Conservation (phyloP, 2,113 vertebrate species). For the Pseudorectes ferrugineus region DNA sequence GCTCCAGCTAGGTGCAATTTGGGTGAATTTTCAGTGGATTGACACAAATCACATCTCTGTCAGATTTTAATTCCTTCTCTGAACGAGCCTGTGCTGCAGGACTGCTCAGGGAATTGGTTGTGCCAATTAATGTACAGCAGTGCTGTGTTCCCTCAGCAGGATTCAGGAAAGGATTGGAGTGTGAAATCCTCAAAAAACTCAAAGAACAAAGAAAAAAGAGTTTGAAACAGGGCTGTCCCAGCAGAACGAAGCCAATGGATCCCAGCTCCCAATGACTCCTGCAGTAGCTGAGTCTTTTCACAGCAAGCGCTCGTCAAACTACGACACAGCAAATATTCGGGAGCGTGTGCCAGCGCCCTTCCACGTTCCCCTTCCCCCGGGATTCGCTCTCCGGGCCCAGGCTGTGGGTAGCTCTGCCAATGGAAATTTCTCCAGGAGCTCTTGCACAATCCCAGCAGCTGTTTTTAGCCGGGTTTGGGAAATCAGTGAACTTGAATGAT, state of each 20-base stretch:
- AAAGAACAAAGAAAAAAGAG: background rate
- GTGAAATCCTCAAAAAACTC: background rate
- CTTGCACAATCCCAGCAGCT: conserved; percentile 74
- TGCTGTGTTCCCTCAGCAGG: background rate
- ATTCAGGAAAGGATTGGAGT: background rate
- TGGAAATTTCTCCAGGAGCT: conserved; percentile 72
- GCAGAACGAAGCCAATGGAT: background rate
- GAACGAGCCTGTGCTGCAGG: background rate
- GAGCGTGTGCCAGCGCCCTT: background rate
- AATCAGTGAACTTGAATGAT: conserved; percentile 77
- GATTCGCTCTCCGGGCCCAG: background rate
- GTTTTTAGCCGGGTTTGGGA: conserved; percentile 75
- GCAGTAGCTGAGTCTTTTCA: background rate
- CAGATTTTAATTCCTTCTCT: background rate
- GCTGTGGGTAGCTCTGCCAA: conserved; percentile 45
- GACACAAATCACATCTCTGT: background rate
- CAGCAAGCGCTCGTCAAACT: background rate
- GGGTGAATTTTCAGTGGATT: background rate
- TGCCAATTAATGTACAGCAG: background rate
- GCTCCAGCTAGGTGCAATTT: background rate
- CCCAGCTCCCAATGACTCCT: background rate
- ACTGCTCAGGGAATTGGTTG: background rate
- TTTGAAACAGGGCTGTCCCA: background rate
- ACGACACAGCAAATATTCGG: background rate
- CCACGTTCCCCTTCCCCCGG: background rate